Percentiles rank a stretch among this genome's conserved stretches.
Conservation (phyloP, 2,797 vertebrate species). For the Gambusia yucatana region DNA sequence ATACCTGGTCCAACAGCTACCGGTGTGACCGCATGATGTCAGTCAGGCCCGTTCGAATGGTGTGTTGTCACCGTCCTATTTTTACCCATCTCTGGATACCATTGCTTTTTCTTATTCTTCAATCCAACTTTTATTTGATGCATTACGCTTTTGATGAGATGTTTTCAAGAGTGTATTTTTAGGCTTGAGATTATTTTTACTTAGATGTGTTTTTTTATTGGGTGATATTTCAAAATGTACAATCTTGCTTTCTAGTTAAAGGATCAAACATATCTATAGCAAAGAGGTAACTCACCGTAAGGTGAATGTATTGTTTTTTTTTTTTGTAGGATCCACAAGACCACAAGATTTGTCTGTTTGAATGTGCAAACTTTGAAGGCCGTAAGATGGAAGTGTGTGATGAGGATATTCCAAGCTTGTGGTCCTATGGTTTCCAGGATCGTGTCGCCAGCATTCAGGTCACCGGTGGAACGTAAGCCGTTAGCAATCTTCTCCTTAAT, state of each 20-base stretch:
- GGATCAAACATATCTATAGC: not conserved
- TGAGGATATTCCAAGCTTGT: slow-evolving; percentile 88
- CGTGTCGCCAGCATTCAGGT: slow-evolving; percentile 86
- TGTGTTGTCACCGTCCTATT: slow-evolving; percentile 52
- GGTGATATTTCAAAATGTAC: not conserved
- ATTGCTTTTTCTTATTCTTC: not conserved
- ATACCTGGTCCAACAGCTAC: slow-evolving; percentile 89
- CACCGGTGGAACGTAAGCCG: slow-evolving; percentile 86
- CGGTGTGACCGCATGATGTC: slow-evolving; percentile 86
- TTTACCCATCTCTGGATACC: not conserved
- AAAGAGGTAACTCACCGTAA: not conserved
- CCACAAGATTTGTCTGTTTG: slow-evolving; percentile 87
- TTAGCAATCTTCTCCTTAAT: not conserved
- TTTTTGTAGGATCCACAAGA: slow-evolving; percentile 82
- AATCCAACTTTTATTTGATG: not conserved
- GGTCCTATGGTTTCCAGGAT: slow-evolving; percentile 88
- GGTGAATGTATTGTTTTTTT: not conserved
- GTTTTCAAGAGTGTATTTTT: not conserved
- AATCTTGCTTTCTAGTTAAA: not conserved
- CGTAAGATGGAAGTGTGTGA: slow-evolving; percentile 90
- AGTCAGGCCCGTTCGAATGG: slow-evolving; percentile 84
- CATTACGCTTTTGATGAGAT: not conserved
- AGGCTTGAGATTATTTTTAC: not conserved
- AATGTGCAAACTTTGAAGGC: slow-evolving; percentile 85
- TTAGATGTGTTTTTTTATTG: not conserved